Base-by-base conservation (phyloP, 2,113 vertebrate species). In the Nothoprocta perdicaria region DNA sequence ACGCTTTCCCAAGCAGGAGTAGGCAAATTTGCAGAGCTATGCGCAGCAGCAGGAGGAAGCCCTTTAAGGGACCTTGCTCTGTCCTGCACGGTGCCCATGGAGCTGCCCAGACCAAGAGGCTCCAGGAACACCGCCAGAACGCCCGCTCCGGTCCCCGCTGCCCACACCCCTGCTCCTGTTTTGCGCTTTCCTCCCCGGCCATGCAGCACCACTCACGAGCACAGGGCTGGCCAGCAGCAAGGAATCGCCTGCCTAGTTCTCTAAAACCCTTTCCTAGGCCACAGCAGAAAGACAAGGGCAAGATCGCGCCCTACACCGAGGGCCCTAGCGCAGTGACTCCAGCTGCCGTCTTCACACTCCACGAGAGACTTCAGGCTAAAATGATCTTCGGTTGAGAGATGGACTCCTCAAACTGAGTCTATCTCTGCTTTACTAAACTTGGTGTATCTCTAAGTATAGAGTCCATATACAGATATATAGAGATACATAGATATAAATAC, bases 71-170 rank as follows among this genome's bases (percentile, higher is more conserved):
- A 68, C 43, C 65, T n/a, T 45, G 26, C 13, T 63, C 60, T 89
- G 45, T 84, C 76, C 53, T 4, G 1, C 2, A 35, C 24, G 1
- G 1, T 52, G 22, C 69, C 41, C 52, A 1, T 12, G 3, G 2
- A 75, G 43, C 18, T 31, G 53, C 19, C 26, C 18, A 12, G 9
- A 67, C 13, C 26, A 19, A 72, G 21, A 27, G 6, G 74, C 46
- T 78, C 33, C 33, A 57, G 0, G 0, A 0, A 4, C 19, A 26
- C 11, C 16, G 16, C 23, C 31, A 8, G 31, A 82, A 65, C n/a
- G 0, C 0, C 3, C 9, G 10, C 45, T 78, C 69, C 14, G 6
- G 35, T 38, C 22, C 40, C 21, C 6, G 1, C 10, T 29, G 6
- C 5, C 24, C 41, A 43, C 29, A 80, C 63, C 55, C 57, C n/a